Evolutionary conservation across 1,140 invertebrate genomes (phyloP).

Genomic region (Psilanteris sp.): DNA sequence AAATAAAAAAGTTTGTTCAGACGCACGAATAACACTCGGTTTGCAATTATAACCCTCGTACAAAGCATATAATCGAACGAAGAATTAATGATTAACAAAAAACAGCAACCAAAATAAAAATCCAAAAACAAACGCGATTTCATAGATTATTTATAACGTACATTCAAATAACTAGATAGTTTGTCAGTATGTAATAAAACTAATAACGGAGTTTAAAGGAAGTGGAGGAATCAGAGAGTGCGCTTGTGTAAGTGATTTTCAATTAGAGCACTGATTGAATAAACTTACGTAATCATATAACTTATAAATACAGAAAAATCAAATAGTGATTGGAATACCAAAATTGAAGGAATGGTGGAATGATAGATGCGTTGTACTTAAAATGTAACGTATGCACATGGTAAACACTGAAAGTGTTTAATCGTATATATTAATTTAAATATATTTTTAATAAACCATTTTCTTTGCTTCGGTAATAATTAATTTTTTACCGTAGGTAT

Average conservation of each 20-base stretch:
- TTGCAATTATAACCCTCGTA: conserved; percentile 73
- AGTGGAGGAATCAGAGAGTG: conserved; percentile 45
- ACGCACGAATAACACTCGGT: conserved; percentile 69
- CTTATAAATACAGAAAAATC: conserved; percentile 73
- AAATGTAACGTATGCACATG: conserved; percentile 64
- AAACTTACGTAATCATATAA: conserved; percentile 70
- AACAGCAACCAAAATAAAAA: conserved; percentile 27
- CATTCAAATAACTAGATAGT: conserved; percentile 75
- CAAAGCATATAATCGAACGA: conserved; percentile 74
- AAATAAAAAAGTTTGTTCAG: conserved; percentile 38
- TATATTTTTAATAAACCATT: too few relatives aligned
- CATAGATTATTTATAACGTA: conserved; percentile 75
- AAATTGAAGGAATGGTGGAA: conserved; percentile 71
- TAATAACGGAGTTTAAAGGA: conserved; percentile 66
- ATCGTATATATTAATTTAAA: too few relatives aligned
- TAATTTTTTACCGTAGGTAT: neutral
- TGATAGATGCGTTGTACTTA: too few relatives aligned
- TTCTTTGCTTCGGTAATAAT: too few relatives aligned
- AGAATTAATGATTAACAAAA: conserved; percentile 57
- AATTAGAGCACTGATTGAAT: conserved; percentile 68
- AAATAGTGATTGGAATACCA: conserved; percentile 72
- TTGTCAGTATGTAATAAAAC: conserved; percentile 71
- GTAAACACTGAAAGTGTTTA: conserved; percentile 30
- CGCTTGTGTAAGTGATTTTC: conserved; percentile 67
- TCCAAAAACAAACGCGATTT: conserved; percentile 65